Conservation (phyloP, 2,797 vertebrate genomes). For the Callimico goeldii region DNA sequence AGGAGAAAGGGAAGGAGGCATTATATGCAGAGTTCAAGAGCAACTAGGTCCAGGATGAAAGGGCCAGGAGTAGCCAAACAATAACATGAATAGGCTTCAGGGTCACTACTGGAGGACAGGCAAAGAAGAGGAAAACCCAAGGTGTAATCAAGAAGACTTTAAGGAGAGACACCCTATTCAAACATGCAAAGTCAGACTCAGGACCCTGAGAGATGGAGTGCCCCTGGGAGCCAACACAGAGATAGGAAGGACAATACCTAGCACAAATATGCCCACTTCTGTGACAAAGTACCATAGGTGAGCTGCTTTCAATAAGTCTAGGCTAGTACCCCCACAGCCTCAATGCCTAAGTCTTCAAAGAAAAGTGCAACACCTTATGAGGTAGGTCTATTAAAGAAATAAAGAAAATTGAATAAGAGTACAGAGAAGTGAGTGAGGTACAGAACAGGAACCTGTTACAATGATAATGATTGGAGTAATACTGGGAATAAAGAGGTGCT, state of each 20-base stretch:
- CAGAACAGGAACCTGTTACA: not conserved
- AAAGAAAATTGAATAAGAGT: not conserved
- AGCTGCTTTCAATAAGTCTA: conserved; percentile 25
- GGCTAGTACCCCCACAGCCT: not conserved
- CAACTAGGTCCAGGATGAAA: not conserved
- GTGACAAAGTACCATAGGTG: not conserved
- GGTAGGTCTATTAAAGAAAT: not conserved
- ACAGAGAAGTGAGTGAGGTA: conserved; percentile 22
- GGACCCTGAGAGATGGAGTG: not conserved
- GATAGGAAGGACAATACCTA: not conserved
- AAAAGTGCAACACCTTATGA: not conserved
- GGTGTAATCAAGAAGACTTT: not conserved
- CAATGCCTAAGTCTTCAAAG: not conserved
- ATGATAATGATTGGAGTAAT: not conserved
- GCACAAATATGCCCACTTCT: not conserved
- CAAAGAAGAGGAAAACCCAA: not conserved
- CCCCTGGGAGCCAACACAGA: not conserved
- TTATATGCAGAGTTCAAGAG: not conserved
- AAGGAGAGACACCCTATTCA: conserved; percentile 31
- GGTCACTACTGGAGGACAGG: not conserved
- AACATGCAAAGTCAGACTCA: conserved; percentile 34
- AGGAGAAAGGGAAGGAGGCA: not conserved
- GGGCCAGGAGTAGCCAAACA: not conserved
- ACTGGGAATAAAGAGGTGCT: not conserved
- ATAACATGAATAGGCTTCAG: not conserved